A percentile compares a stretch with the other conserved stretches of the same genome.
Evolutionary conservation across 2,888 invertebrate genomes (phyloP).

Genomic region (Scaptomyza tumidula): DNA sequence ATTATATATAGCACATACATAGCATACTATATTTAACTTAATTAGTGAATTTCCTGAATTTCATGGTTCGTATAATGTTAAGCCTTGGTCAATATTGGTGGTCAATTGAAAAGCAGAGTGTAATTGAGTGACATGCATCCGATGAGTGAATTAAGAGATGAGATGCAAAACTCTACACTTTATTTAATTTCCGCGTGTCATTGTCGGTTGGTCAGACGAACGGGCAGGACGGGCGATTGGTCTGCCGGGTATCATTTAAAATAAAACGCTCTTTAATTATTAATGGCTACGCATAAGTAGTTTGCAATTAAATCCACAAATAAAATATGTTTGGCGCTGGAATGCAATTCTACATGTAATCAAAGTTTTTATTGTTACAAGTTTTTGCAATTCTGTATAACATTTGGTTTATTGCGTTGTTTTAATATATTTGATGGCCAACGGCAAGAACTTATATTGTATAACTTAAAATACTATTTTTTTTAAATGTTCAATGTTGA

Average conservation of each 20-base stretch:
- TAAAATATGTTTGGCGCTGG: neutral
- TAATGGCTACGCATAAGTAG: constrained; percentile 7
- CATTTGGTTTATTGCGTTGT: neutral
- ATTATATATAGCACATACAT: constrained; percentile 10
- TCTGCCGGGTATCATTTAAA: constrained; percentile 2
- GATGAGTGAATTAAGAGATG: constrained; percentile 32
- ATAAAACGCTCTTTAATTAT: constrained; percentile 12
- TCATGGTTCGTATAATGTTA: constrained; percentile 27
- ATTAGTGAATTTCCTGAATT: constrained; percentile 25
- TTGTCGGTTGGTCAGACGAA: constrained; percentile 1
- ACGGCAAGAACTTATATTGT: neutral
- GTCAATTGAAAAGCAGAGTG: constrained; percentile 39
- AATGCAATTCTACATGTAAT: neutral
- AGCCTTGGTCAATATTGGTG: constrained; percentile 41
- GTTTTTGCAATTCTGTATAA: neutral
- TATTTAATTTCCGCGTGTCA: constrained; percentile 31
- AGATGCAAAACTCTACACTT: constrained; percentile 4
- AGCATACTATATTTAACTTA: constrained; percentile 6
- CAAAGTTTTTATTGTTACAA: constrained; percentile 4
- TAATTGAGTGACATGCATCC: constrained; percentile 49
- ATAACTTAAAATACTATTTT: neutral
- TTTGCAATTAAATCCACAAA: constrained; percentile 2
- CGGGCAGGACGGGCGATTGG: neutral
- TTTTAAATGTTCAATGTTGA: neutral
- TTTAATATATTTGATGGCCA: neutral